Base-by-base conservation (phyloP, 1,140 invertebrate species). In the Drosophila orosa region DNA sequence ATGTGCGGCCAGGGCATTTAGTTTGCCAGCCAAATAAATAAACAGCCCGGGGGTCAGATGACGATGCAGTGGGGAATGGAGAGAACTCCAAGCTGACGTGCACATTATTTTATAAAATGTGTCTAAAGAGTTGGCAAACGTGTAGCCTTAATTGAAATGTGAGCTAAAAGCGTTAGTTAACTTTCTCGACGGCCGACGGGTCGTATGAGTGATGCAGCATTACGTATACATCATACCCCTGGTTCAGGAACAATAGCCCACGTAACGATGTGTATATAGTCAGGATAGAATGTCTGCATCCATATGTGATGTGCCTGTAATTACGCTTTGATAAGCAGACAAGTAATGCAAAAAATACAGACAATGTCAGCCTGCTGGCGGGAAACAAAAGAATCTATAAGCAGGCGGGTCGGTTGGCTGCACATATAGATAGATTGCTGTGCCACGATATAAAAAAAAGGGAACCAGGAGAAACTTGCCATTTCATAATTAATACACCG, bases 251-350 rank as follows among this genome's bases (percentile, higher is more conserved):
- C 83, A 83, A 86, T 66, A 48, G 75, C 71, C 81, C 71, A 87
- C 59, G 75, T 79, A 87, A 73, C 78, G 68, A 78, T 78, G 82
- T 81, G 58, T 81, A 52, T 79, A 37, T 45, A 67, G 80, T 58
- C 10, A 4, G 56, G 56, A 60, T 67, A 65, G 29, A 68, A 83
- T 65, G 73, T 44, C 67, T 60, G 63, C 24, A 27, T 42, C 60
- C 61, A 33, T 71, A 39, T 82, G 75, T 54, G 50, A 35, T 74
- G 76, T 54, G 61, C 48, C 73, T 77, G 80, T 84, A 90, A 89
- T 89, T 80, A 80, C 68, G 85, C 80, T 90, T 90, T 84, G 84
- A 87, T 89, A 87, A 85, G 77, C 80, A 87, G 80, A 65, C 80
- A 85, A 90, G 80, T 82, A 89, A 83, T 76, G 66, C 72, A 79